Evolutionary conservation across 2,888 invertebrate genomes (phyloP).

Genomic region (Acholoe squamosa): DNA sequence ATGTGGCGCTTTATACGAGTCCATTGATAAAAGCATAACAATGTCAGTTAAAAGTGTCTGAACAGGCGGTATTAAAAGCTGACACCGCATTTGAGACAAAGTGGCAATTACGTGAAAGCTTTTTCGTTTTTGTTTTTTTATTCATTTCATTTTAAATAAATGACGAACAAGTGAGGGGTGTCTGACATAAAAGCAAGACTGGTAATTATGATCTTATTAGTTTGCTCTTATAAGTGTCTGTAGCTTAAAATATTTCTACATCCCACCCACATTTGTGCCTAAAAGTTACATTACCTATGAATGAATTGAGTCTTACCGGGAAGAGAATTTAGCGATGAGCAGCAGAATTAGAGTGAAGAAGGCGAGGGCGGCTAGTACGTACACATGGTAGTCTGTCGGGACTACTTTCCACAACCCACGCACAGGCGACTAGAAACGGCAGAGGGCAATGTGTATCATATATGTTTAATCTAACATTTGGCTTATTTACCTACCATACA

Average conservation of each 20-base stretch:
- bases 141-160: no score
- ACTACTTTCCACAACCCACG: constrained; percentile 80
- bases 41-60: not conserved
- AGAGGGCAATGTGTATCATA: not conserved
- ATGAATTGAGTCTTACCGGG: constrained; percentile 76
- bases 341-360: constrained; percentile 81
- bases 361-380: constrained; percentile 79
- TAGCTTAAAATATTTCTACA: no score
- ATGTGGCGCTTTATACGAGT: not conserved
- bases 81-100: not conserved
- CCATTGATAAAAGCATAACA: not conserved
- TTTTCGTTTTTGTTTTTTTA: not conserved
- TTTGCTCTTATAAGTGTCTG: no score
- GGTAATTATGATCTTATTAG: no score
- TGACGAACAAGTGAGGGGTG: no score
- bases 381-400: constrained; percentile 81
- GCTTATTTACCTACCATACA: no score
- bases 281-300: no score
- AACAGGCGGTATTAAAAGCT: not conserved
- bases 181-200: no score
- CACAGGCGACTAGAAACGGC: constrained; percentile 81
- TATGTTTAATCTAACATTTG: not conserved
- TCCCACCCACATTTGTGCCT: no score
- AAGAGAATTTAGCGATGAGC: constrained; percentile 82
- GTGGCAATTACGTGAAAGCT: not conserved